phyloP scores from a whole-genome alignment of 1,140 invertebrate genomes.

The Leguminivora glycinivorella region DNA sequence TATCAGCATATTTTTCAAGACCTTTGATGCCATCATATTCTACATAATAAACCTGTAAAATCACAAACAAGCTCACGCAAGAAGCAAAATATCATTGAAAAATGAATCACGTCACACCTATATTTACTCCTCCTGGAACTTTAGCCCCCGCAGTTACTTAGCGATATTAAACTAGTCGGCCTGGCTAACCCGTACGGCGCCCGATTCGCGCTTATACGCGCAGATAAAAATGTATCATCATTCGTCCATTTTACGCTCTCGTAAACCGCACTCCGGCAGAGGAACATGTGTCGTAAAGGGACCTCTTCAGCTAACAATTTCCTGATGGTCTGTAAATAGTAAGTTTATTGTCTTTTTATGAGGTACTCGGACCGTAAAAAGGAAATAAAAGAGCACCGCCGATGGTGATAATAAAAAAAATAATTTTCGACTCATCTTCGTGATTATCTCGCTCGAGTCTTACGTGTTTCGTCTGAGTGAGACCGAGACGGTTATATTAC shows the following conservation, averaged over 20 bases:
- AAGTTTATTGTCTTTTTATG: slow-evolving; percentile 80
- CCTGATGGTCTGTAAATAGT: slow-evolving; percentile 79
- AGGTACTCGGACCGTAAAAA: slow-evolving; percentile 80
- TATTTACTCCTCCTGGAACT: background rate
- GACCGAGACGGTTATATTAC: slow-evolving; percentile 54
- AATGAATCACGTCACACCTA: background rate
- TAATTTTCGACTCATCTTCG: slow-evolving; percentile 79
- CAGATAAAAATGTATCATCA: slow-evolving; percentile 67
- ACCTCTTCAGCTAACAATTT: slow-evolving; percentile 79
- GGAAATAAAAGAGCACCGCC: slow-evolving; percentile 79
- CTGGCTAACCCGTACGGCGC: slow-evolving; percentile 11
- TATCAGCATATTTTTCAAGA: background rate
- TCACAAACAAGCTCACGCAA: background rate
- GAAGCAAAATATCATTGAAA: background rate
- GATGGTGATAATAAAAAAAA: slow-evolving; percentile 80
- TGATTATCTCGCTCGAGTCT: slow-evolving; percentile 71
- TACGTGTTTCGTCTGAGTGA: slow-evolving; percentile 49
- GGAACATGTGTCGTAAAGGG: slow-evolving; percentile 77
- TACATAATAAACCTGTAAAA: background rate
- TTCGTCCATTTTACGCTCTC: slow-evolving; percentile 69
- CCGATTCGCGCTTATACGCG: slow-evolving; percentile 39
- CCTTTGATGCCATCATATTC: too few species aligned
- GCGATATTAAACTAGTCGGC: slow-evolving; percentile 1
- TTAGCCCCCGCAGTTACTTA: slow-evolving; percentile 11
- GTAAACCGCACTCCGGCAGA: slow-evolving; percentile 71